phyloP scores from a whole-genome alignment of 2,113 vertebrate species.

The Otis tarda region DNA sequence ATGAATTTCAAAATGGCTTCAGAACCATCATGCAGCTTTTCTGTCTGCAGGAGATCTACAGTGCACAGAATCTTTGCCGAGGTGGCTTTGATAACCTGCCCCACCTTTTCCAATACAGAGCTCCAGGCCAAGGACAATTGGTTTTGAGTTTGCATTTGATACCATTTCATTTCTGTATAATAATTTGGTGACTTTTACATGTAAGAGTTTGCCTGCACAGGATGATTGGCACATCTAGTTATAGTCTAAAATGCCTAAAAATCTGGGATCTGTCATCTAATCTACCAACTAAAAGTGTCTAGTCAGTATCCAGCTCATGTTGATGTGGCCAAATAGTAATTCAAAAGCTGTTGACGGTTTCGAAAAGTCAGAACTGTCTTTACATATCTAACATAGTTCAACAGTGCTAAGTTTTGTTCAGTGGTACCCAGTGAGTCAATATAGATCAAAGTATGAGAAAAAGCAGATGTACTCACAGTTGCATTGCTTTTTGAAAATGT shows the following conservation, averaged over 20 bases:
- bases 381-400: neutral
- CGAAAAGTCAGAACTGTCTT: neutral
- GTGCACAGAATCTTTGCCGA: neutral
- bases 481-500: neutral
- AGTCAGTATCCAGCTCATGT: neutral
- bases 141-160: neutral
- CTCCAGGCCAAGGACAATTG: neutral
- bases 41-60: neutral
- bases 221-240: neutral
- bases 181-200: neutral
- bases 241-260: neutral
- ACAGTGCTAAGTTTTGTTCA: neutral
- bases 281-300: neutral
- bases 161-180: neutral
- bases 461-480: neutral
- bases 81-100: neutral
- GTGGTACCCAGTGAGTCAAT: neutral
- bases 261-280: neutral
- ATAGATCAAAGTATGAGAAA: neutral
- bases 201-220: neutral
- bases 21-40: neutral
- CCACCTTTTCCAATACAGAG: neutral
- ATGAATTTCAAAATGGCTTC: neutral
- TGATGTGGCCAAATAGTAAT: neutral
- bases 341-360: neutral